A percentile compares a stretch with the other conserved stretches of the same genome.
These are phyloP conservation scores for Scaptomyza pallida DNA, from an alignment of 1,140 invertebrate genomes.

Conservation along the genomic window DNA sequence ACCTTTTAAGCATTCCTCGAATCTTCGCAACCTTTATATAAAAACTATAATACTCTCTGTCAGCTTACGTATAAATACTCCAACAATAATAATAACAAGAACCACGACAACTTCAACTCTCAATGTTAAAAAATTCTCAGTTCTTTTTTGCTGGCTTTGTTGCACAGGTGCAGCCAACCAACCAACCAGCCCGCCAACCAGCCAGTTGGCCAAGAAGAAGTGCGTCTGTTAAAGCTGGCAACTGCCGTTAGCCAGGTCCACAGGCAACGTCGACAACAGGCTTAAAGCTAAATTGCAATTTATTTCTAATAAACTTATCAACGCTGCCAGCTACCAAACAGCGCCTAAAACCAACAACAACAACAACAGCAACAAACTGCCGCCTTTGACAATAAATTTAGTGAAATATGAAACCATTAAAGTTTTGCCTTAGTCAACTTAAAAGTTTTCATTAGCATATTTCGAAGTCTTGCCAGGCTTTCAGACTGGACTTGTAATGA, in stretches of 20 bases:
- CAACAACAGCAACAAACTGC: not conserved
- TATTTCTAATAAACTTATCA: constrained; percentile 83
- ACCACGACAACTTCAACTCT: not conserved
- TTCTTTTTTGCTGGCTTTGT: constrained; percentile 12
- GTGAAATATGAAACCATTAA: constrained; percentile 81
- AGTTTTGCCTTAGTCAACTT: constrained; percentile 28
- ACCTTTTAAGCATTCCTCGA: too few relatives aligned
- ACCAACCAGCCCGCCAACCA: not conserved
- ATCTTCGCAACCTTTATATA: too few relatives aligned
- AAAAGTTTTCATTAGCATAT: constrained; percentile 79
- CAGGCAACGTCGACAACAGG: constrained; percentile 6
- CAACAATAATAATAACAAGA: not conserved
- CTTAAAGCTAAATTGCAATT: constrained; percentile 74
- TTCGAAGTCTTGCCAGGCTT: constrained; percentile 25
- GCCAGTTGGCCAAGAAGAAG: constrained; percentile 46
- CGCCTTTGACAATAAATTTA: constrained; percentile 63
- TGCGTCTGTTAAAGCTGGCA: constrained; percentile 30
- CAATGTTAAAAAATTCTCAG: not conserved
- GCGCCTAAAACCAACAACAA: constrained; percentile 25
- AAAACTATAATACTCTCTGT: not conserved
- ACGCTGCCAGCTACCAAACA: constrained; percentile 66
- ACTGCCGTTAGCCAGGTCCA: constrained; percentile 30
- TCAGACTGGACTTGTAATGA: constrained; percentile 52
- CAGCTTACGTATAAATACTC: not conserved
- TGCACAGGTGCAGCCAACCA: constrained; percentile 11